Base-by-base conservation (phyloP, 2,888 invertebrate species). In the Lycaena phlaeas region DNA sequence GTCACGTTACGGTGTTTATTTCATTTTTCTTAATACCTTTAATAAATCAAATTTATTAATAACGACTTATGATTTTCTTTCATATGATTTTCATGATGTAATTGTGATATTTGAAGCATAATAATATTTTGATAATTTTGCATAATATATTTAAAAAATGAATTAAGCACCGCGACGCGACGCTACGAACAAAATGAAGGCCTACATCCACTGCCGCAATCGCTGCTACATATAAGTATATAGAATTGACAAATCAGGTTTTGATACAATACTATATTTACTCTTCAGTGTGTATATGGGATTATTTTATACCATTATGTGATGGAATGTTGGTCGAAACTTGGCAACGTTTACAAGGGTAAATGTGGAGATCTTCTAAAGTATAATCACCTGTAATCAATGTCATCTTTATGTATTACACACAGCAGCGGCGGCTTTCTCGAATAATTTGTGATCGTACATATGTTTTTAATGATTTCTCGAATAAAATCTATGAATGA, bases 1-100 rank as follows among this genome's bases (percentile, higher is more conserved):
- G 39, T 39, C 22, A 49, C 48, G 44, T 39, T 40, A 25, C 39
- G 22, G 15, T 30, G 29, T 14, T 42, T 40, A n/a, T 29, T 44
- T 37, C 39, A 40, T 40, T 45, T 17, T 31, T 18, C 17, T 10
- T 17, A 18, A 17, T 34, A 34, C 18, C 34, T 17, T 10, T 11
- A 6, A 22, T 22, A 22, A 9, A 22, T 22, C 5, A 22, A 22
- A 22, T 5, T 22, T 22, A 9, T 22, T 7, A 22, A 22, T 7
- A 5, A 22, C 9, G 22, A 5, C 31, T 10, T 17, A 12, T 17
- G 6, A 9, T 18, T 22, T 12, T 34, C 4, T 12, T 18, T 11
- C 12, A 14, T 10, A 15, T 0, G n/a, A 30, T 30, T 14, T 15
- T 30, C 15, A 30, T 15, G 15, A 30, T 15, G 14, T 30, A n/a